phyloP scores from a whole-genome alignment of 2,113 vertebrate genomes.

The Misgurnus anguillicaudatus region DNA sequence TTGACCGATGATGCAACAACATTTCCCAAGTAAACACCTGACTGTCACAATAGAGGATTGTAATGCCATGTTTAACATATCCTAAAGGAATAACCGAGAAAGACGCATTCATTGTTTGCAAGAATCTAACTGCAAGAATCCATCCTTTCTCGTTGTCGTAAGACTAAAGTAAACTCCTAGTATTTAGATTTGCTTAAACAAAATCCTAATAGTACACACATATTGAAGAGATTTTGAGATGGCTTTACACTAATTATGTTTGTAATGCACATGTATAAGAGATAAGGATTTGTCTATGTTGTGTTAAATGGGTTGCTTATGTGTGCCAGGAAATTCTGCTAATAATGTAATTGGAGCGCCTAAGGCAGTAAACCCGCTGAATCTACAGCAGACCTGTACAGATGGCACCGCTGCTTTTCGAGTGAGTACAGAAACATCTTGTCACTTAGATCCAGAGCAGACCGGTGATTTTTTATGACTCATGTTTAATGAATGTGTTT shows the following conservation, averaged over 20 bases:
- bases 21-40: too few relatives aligned
- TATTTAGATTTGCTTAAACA: background rate
- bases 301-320: background rate
- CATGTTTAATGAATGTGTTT: slow-evolving; percentile 4
- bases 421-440: background rate
- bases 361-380: background rate
- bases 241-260: background rate
- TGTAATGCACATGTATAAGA: background rate
- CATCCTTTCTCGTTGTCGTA: too few relatives aligned
- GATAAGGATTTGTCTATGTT: background rate
- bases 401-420: background rate
- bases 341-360: background rate
- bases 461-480: slow-evolving; percentile 29
- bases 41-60: too few relatives aligned
- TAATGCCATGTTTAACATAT: too few relatives aligned
- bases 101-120: too few relatives aligned
- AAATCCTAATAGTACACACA: background rate
- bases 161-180: too few relatives aligned
- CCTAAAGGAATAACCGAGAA: too few relatives aligned
- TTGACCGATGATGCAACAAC: background rate
- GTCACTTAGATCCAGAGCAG: background rate
- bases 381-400: background rate
- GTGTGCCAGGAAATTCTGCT: background rate
- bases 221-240: background rate
- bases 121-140: too few relatives aligned